Conservation (phyloP, 2,888 invertebrate species). For the Meteorus colon region DNA sequence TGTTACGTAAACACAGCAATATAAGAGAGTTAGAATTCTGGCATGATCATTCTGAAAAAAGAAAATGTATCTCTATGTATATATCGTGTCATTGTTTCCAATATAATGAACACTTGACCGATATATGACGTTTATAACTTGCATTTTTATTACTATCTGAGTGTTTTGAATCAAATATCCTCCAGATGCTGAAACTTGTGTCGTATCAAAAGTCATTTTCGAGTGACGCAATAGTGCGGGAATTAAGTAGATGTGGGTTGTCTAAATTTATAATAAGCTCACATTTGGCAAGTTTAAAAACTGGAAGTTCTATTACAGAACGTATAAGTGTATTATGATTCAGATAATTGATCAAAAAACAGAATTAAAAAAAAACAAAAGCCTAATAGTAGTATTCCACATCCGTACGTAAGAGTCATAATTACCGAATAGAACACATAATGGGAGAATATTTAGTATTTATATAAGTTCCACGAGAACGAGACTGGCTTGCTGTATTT, state of each 20-base stretch:
- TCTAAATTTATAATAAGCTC: neutral
- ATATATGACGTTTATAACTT: neutral
- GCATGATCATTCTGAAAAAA: neutral
- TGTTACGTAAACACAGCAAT: conserved; percentile 12
- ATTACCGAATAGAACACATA: conserved; percentile 20
- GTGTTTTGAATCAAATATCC: conserved; percentile 8
- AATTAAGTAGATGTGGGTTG: conserved; percentile 5
- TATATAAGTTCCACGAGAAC: conserved; percentile 43
- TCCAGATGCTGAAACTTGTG: neutral
- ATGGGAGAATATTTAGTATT: conserved; percentile 23
- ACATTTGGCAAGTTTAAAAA: neutral
- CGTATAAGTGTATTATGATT: conserved; percentile 7
- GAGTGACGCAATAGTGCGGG: neutral
- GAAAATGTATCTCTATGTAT: neutral
- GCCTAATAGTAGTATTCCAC: neutral
- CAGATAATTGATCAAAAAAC: conserved; percentile 24
- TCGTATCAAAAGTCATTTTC: neutral
- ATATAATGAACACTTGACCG: neutral
- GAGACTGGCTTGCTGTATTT: conserved; percentile 50
- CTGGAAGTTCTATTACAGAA: neutral
- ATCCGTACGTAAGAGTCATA: conserved; percentile 19
- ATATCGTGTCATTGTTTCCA: neutral
- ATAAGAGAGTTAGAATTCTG: neutral
- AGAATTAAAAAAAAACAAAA: conserved; percentile 20
- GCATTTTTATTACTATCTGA: neutral